Evolutionary conservation across 2,797 vertebrate genomes (phyloP), one percentile per base, ranked within the genome.

Genomic region (Enteromius treurensis): DNA sequence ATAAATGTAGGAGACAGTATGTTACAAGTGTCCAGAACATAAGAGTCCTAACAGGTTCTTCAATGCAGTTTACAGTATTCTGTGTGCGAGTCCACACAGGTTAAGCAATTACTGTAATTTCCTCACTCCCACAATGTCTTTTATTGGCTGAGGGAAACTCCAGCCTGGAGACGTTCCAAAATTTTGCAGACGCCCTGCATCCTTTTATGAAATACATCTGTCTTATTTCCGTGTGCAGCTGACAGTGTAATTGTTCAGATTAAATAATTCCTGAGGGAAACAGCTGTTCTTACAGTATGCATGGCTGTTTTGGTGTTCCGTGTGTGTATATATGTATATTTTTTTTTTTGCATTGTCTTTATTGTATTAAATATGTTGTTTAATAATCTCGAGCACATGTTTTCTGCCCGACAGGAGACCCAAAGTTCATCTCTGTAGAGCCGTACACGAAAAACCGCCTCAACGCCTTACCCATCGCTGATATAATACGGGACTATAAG

Each of bases 401-500:
- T 7, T 14, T 34, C 21, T 85, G 60, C 26, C 79, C 81, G 19
- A 55, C 92, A 99, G 97, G 97, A 83, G 97, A 98, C 0, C 93
- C 95, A 13, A 96, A 95, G 67, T 97, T 99, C 84, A 97, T 97
- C 89, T 99, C 98, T 0, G 97, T 99, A 89, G 98, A 98, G n/a
- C 98, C 98, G 3, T 99, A 99, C 89, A 99, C 96, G 79, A 99
- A 99, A 91, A 97, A 92, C 76, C 95, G 97, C 0, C 93, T 99
- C 14, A 96, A 91, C 0, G 97, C 98, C 0, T 94, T 99, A 79
- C 96, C 97, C 0, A 97, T 99, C 0, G 96, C 97, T 0, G 97
- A 99, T 90, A 99, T 99, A 81, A 95, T 99, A 81, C 94, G 97
- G 0, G 96, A 98, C 90, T 99, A 99, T 93, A 99, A 99, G 91